These are phyloP conservation scores for Cheirogaleus major DNA, from an alignment of 2,797 vertebrate genomes.

Conservation along the genomic window DNA sequence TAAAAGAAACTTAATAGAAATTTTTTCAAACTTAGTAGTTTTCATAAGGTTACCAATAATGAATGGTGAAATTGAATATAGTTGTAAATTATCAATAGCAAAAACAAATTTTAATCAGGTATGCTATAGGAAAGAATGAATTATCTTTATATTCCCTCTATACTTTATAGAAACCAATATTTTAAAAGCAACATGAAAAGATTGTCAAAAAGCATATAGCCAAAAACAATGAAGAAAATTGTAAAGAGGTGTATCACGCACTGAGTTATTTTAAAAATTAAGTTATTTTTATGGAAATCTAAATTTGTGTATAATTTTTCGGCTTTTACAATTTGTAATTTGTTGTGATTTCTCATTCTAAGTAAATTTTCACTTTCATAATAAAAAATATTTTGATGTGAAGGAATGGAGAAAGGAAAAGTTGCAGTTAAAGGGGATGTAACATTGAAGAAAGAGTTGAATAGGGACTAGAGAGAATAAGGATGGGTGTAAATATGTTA, in stretches of 20 bases:
- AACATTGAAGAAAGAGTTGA: not conserved
- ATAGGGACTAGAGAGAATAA: not conserved
- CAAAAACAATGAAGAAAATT: not conserved
- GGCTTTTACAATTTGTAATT: not conserved
- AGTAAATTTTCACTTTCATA: not conserved
- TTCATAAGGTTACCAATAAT: not conserved
- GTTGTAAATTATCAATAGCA: not conserved
- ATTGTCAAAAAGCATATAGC: not conserved
- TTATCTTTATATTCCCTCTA: not conserved
- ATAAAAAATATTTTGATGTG: not conserved
- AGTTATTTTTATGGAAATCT: not conserved
- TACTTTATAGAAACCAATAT: not conserved
- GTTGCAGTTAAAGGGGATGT: not conserved
- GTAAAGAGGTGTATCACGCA: not conserved
- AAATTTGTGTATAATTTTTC: not conserved
- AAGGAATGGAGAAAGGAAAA: not conserved
- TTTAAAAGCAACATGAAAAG: not conserved
- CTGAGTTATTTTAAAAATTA: not conserved
- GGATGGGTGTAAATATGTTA: not conserved
- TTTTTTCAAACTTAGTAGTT: not conserved
- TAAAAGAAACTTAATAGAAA: not conserved
- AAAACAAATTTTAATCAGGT: not conserved
- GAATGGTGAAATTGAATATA: not conserved
- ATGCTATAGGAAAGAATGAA: not conserved
- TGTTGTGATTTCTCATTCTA: not conserved